Conservation (phyloP, 2,888 invertebrate genomes). For the Augochlorella aurata region DNA sequence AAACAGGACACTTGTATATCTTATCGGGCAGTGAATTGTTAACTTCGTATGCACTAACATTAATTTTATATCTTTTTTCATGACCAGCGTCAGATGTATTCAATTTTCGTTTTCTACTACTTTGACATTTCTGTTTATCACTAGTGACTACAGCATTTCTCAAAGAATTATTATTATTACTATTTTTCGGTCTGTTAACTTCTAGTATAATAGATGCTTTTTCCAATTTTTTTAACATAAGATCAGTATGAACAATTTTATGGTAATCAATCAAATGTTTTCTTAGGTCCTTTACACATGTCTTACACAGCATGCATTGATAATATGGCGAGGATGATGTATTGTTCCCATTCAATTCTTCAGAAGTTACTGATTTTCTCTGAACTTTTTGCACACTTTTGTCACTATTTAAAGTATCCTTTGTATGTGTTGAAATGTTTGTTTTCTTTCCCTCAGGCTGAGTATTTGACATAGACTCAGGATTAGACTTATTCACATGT, state of each 20-base stretch:
- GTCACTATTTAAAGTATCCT: background rate
- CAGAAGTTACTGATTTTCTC: background rate
- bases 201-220: background rate
- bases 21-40: fast-evolving
- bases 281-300: constrained; percentile 66
- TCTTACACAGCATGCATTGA: constrained; percentile 73
- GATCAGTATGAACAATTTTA: constrained; percentile 72
- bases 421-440: background rate
- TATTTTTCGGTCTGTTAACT: constrained; percentile 1
- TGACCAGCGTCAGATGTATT: background rate
- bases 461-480: background rate
- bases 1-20: constrained; percentile 59
- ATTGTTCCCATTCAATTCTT: constrained; percentile 14
- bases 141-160: background rate
- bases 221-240: constrained; percentile 61
- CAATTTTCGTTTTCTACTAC: constrained; percentile 32
- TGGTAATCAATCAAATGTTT: constrained; percentile 76
- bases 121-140: background rate
- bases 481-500: background rate
- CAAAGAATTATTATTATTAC: background rate
- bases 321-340: background rate
- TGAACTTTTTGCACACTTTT: constrained; percentile 7
- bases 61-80: constrained; percentile 29
- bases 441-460: background rate
- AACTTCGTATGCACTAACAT: background rate